Conservation (phyloP, 2,113 vertebrate species). For the Pedetes capensis region DNA sequence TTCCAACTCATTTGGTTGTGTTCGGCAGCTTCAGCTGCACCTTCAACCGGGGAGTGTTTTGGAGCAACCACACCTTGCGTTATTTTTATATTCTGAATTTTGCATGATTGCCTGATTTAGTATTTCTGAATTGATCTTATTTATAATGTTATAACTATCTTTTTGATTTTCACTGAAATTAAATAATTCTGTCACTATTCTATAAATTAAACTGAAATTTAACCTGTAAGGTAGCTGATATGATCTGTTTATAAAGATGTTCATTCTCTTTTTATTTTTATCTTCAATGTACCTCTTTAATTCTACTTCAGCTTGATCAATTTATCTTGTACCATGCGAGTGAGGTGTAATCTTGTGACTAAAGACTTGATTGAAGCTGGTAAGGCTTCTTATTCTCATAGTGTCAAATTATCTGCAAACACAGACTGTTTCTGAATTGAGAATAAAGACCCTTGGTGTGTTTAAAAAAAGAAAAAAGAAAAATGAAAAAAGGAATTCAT, state of each 20-base stretch:
- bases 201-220: slow-evolving; percentile 29
- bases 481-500: too few species aligned
- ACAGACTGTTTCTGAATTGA: neutral
- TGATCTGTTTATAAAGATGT: slow-evolving; percentile 34
- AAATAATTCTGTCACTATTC: neutral
- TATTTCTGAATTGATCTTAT: too few species aligned
- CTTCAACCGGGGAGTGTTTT: neutral
- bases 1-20: neutral
- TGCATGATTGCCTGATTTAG: slow-evolving; percentile 56
- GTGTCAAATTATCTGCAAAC: neutral
- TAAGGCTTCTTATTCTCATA: neutral
- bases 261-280: neutral
- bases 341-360: neutral
- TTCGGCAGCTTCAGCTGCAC: neutral
- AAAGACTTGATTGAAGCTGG: neutral
- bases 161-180: slow-evolving; percentile 43
- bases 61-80: neutral
- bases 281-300: neutral
- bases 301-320: neutral
- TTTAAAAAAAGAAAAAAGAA: too few species aligned
- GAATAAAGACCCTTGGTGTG: too few species aligned
- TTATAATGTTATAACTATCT: too few species aligned
- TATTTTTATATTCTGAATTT: slow-evolving; percentile 20
- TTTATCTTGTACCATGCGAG: neutral
- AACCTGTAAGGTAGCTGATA: neutral